A percentile compares a stretch with the other conserved stretches of the same genome.
Evolutionary conservation across 2,888 invertebrate genomes (phyloP).

Genomic region (Callyntrura sp.): DNA sequence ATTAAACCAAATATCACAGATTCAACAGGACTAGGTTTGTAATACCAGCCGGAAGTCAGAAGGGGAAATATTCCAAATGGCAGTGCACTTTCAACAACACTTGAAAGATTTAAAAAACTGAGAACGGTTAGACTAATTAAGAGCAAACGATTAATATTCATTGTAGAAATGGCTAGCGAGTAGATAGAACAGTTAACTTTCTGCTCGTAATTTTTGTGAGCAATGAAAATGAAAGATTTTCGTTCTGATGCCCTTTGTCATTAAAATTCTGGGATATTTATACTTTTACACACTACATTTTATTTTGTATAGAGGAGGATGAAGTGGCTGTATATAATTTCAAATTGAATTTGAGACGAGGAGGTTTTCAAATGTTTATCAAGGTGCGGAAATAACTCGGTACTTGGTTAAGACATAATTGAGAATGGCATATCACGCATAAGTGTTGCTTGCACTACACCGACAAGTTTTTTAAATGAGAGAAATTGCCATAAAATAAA

Average conservation of each 20-base stretch:
- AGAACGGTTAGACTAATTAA: not conserved
- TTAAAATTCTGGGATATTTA: too few relatives aligned
- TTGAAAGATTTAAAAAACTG: not conserved
- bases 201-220: not conserved
- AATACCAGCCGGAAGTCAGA: slow-evolving; percentile 80
- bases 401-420: too few relatives aligned
- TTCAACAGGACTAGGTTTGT: slow-evolving; percentile 79
- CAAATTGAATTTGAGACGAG: too few relatives aligned
- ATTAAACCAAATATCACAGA: slow-evolving; percentile 78
- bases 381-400: too few relatives aligned
- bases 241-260: not conserved
- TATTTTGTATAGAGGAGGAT: too few relatives aligned
- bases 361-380: too few relatives aligned
- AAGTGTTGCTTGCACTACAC: too few relatives aligned
- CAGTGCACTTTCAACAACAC: slow-evolving; percentile 62
- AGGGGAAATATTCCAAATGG: slow-evolving; percentile 79
- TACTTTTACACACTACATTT: too few relatives aligned
- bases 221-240: not conserved
- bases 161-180: not conserved
- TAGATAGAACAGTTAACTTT: not conserved
- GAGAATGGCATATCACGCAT: too few relatives aligned
- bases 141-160: not conserved
- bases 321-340: too few relatives aligned
- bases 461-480: too few relatives aligned
- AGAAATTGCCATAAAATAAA: too few relatives aligned